These are phyloP conservation scores for Choloepus didactylus DNA, from an alignment of 2,797 vertebrate species.

Conservation along the genomic window DNA sequence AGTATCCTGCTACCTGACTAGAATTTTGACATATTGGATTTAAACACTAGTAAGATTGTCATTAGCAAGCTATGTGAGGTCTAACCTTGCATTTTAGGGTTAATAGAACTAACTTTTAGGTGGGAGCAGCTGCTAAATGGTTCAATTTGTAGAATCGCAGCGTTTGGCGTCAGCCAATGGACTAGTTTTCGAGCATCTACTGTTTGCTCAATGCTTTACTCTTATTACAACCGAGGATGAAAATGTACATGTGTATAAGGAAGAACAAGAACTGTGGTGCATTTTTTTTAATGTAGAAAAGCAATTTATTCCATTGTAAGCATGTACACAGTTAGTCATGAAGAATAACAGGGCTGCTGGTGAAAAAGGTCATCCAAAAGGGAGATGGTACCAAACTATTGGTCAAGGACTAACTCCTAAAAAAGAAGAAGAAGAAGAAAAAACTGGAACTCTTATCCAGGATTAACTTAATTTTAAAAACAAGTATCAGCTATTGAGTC, in stretches of 20 bases:
- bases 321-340: too few relatives aligned
- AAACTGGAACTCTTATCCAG: too few relatives aligned
- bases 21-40: slow-evolving; percentile 41
- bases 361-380: too few relatives aligned
- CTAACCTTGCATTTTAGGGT: slow-evolving; percentile 55
- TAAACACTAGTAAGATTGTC: slow-evolving; percentile 33
- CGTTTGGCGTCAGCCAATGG: slow-evolving; percentile 42
- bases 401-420: too few relatives aligned
- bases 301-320: too few relatives aligned
- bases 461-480: too few relatives aligned
- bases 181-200: background rate
- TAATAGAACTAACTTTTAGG: slow-evolving; percentile 40
- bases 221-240: background rate
- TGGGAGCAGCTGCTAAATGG: slow-evolving; percentile 30
- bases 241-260: background rate
- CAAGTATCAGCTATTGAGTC: too few relatives aligned
- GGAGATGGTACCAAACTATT: too few relatives aligned
- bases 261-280: background rate
- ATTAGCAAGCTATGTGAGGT: background rate
- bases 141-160: slow-evolving; percentile 45
- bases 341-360: too few relatives aligned
- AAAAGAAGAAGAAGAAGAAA: too few relatives aligned
- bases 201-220: slow-evolving; percentile 24
- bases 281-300: background rate
- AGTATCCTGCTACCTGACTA: background rate